phyloP scores from a whole-genome alignment of 2,113 vertebrate species.

The Rhipidura dahli region DNA sequence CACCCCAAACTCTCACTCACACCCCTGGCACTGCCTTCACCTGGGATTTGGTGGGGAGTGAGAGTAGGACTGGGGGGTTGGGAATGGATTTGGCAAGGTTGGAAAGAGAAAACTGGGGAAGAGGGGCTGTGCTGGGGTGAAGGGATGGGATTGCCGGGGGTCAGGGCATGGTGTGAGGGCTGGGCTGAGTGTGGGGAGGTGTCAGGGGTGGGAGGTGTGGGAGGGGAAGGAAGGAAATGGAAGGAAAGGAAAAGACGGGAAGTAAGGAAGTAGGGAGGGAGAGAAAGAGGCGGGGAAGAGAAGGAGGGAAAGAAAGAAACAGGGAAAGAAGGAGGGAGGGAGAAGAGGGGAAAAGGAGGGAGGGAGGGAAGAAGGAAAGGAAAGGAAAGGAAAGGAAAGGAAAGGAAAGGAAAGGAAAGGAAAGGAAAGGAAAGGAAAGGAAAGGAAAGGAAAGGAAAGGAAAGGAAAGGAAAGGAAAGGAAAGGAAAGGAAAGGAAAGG shows the following conservation, averaged over 20 bases:
- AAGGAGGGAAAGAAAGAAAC: too few species aligned
- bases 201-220: not conserved
- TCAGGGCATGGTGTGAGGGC: not conserved
- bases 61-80: not conserved
- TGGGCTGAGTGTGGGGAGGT: not conserved
- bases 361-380: too few species aligned
- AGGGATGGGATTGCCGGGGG: not conserved
- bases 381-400: too few species aligned
- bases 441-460: accelerated
- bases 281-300: not conserved
- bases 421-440: too few species aligned
- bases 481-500: too few species aligned
- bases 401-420: accelerated
- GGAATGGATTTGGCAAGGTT: not conserved
- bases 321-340: too few species aligned
- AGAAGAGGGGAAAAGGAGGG: too few species aligned
- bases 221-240: too few species aligned
- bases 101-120: not conserved
- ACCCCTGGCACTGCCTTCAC: not conserved
- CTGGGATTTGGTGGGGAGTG: not conserved
- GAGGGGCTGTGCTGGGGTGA: not conserved
- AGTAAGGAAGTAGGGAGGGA: not conserved
- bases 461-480: too few species aligned
- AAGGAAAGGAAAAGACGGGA: not conserved
- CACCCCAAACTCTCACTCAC: not conserved